Conservation (phyloP, 2,888 invertebrate genomes). For the Andrena bicolor region DNA sequence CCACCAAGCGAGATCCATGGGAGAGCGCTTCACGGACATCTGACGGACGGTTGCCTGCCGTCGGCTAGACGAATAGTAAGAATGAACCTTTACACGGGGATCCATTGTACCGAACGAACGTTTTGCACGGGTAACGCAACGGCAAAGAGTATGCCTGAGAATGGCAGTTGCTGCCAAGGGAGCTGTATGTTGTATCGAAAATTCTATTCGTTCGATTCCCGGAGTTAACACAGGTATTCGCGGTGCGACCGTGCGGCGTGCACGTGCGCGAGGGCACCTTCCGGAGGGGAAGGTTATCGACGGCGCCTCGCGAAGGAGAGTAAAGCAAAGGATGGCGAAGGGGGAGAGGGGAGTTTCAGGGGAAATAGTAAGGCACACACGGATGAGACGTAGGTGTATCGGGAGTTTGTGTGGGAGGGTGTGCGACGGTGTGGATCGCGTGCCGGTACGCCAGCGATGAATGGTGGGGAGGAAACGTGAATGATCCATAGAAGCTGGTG, state of each 20-base stretch:
- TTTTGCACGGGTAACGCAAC: slow-evolving; percentile 18
- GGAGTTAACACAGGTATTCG: slow-evolving; percentile 50
- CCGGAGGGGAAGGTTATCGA: slow-evolving; percentile 60
- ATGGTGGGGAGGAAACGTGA: slow-evolving; percentile 82
- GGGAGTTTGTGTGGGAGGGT: neutral
- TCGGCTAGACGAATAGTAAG: too few relatives aligned
- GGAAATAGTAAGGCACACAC: neutral
- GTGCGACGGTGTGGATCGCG: slow-evolving; percentile 51
- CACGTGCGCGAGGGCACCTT: slow-evolving; percentile 58
- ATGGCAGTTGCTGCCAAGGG: slow-evolving; percentile 42
- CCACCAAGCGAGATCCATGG: too few relatives aligned
- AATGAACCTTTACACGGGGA: neutral
- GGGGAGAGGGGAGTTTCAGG: neutral
- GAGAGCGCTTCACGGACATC: too few relatives aligned
- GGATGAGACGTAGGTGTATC: slow-evolving; percentile 4
- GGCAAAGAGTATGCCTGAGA: slow-evolving; percentile 35
- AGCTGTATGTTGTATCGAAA: slow-evolving; percentile 66
- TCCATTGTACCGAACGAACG: neutral
- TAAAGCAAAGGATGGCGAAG: slow-evolving; percentile 20
- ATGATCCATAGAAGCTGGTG: slow-evolving; percentile 79
- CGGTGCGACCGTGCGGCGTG: slow-evolving; percentile 54
- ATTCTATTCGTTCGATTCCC: slow-evolving; percentile 66
- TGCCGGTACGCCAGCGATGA: slow-evolving; percentile 45
- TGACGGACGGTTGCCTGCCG: too few relatives aligned
- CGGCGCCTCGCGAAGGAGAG: slow-evolving; percentile 60